These are phyloP conservation scores for Pangasianodon hypophthalmus DNA, from an alignment of 2,113 vertebrate genomes.

Conservation along the genomic window DNA sequence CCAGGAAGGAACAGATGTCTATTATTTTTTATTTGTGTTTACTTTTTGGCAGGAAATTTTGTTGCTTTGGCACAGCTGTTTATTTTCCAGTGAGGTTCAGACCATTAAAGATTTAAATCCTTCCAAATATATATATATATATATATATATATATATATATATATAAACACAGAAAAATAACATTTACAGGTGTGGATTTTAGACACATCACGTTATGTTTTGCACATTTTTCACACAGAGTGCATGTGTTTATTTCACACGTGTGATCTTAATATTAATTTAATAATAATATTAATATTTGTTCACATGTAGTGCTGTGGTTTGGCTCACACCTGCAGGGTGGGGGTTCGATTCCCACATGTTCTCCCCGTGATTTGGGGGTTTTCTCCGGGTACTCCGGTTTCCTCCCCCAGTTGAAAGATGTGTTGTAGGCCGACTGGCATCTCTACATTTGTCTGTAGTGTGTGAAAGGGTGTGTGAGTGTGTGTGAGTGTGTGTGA, in stretches of 20 bases:
- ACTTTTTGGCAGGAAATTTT: slow-evolving; percentile 65
- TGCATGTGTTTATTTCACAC: background rate
- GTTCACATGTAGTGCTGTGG: too few species aligned
- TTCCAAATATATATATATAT: slow-evolving; percentile 39
- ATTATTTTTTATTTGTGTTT: slow-evolving; percentile 74
- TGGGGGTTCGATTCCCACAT: too few species aligned
- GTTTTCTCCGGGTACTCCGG: too few species aligned
- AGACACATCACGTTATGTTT: background rate
- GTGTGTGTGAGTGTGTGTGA: too few species aligned
- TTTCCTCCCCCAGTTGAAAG: too few species aligned
- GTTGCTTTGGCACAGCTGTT: slow-evolving; percentile 61
- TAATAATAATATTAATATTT: too few species aligned
- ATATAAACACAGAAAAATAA: background rate
- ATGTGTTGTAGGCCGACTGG: too few species aligned
- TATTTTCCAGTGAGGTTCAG: slow-evolving; percentile 71
- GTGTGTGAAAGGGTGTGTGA: too few species aligned
- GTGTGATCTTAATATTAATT: background rate
- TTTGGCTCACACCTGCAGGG: too few species aligned
- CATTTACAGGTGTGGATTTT: background rate
- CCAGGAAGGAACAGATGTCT: slow-evolving; percentile 74
- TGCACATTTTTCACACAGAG: background rate
- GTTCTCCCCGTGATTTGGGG: too few species aligned
- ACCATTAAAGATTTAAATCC: slow-evolving; percentile 73
- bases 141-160: slow-evolving; percentile 25
- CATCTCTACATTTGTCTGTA: too few species aligned